Evolutionary conservation across 2,797 vertebrate species (phyloP).

Genomic region (Brachymystax lenok): DNA sequence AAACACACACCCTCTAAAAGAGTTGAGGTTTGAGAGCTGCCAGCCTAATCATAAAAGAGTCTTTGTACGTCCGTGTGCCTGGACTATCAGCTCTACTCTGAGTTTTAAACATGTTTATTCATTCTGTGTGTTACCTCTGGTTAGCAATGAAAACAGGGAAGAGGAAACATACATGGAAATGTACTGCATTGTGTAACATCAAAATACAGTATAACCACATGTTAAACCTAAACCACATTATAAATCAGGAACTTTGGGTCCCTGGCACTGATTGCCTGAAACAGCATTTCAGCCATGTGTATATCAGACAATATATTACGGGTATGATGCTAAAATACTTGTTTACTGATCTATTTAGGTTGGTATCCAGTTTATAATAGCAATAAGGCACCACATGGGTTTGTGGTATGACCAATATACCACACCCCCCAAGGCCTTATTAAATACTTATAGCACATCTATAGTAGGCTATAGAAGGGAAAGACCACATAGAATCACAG

Average conservation of each 20-base stretch:
- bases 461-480: neutral
- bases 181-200: constrained; percentile 5
- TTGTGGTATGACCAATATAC: too few relatives aligned
- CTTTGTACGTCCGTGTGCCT: constrained; percentile 40
- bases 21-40: neutral
- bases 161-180: constrained; percentile 17
- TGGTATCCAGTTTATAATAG: too few relatives aligned
- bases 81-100: constrained; percentile 34
- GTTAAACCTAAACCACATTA: neutral
- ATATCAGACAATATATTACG: too few relatives aligned
- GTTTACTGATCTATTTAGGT: too few relatives aligned
- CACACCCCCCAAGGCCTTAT: too few relatives aligned
- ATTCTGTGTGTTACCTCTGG: constrained; percentile 51
- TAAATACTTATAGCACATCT: neutral
- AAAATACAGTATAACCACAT: neutral
- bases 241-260: too few relatives aligned
- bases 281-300: too few relatives aligned
- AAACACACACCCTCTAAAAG: constrained; percentile 17
- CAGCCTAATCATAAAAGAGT: constrained; percentile 44
- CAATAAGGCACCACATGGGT: too few relatives aligned
- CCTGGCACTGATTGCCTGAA: too few relatives aligned
- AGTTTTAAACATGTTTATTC: constrained; percentile 38
- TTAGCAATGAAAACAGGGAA: constrained; percentile 43
- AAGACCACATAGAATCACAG: neutral
- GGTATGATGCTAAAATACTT: too few relatives aligned